A percentile compares a stretch with the other conserved stretches of the same genome.
Evolutionary conservation across 1,140 invertebrate genomes (phyloP).

Genomic region (Telenomus remus): DNA sequence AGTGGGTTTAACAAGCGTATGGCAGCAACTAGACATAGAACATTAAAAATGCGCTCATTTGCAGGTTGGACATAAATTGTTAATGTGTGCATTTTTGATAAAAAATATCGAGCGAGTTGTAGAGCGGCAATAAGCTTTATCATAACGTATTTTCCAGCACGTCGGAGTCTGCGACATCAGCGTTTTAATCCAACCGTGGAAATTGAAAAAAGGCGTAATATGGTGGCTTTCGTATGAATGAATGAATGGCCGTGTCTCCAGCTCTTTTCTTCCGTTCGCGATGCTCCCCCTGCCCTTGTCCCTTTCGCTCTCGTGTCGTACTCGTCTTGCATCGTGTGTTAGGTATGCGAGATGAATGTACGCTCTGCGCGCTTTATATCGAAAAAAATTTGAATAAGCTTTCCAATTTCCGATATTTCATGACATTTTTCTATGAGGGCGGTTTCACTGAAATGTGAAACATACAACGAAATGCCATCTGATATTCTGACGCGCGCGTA

Average conservation of each 20-base stretch:
- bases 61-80: constrained; percentile 22
- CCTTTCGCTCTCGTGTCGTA: constrained; percentile 38
- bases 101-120: constrained; percentile 44
- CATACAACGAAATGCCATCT: constrained; percentile 73
- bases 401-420: constrained; percentile 75
- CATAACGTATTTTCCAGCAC: constrained; percentile 59
- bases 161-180: constrained; percentile 55
- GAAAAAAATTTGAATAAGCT: constrained; percentile 75
- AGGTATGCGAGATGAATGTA: constrained; percentile 72
- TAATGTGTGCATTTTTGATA: constrained; percentile 32
- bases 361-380: constrained; percentile 63
- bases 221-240: constrained; percentile 62
- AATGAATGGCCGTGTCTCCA: constrained; percentile 54
- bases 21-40: not conserved
- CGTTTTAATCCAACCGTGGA: constrained; percentile 64
- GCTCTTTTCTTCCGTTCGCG: constrained; percentile 51
- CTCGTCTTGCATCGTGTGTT: constrained; percentile 59
- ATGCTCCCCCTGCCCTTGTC: constrained; percentile 15
- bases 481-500: constrained; percentile 68
- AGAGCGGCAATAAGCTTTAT: constrained; percentile 58
- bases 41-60: constrained; percentile 29
- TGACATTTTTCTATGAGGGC: constrained; percentile 74
- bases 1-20: not conserved
- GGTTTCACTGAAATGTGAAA: constrained; percentile 72
- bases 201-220: constrained; percentile 63